phyloP scores from a whole-genome alignment of 37 sponge, comb jelly and placozoan species.

The Bolinopsis microptera region DNA sequence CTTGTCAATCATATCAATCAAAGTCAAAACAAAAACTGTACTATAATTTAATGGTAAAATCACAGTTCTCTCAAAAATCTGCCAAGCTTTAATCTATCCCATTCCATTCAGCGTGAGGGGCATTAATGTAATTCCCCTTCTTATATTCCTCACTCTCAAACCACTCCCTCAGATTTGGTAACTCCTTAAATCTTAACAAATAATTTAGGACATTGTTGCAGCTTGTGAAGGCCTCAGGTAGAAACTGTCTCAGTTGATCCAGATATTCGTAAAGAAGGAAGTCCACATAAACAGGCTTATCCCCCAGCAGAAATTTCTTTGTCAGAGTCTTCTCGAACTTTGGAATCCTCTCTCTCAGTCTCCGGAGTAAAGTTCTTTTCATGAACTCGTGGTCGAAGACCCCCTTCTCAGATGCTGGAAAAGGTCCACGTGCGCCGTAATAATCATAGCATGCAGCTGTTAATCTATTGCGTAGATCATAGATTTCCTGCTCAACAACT shows the following conservation, averaged over 20 bases:
- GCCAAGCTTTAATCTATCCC: slow-evolving; percentile 27
- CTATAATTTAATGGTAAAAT: too few species aligned
- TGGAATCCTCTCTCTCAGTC: background rate
- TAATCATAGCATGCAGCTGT: background rate
- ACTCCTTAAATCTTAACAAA: background rate
- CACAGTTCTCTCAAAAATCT: too few species aligned
- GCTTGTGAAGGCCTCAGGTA: background rate
- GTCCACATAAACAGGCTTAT: background rate
- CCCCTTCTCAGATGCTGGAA: background rate
- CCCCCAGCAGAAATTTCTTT: background rate
- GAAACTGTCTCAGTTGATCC: background rate
- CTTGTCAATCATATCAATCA: too few species aligned
- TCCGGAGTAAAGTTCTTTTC: background rate
- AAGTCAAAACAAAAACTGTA: too few species aligned
- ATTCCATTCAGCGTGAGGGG: background rate
- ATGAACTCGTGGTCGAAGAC: slow-evolving; percentile 28
- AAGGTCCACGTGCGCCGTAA: background rate
- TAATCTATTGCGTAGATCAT: background rate
- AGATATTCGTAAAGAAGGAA: slow-evolving; percentile 38
- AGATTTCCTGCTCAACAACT: slow-evolving; percentile 19
- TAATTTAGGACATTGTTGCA: background rate
- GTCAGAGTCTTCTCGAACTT: background rate
- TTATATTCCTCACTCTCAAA: background rate
- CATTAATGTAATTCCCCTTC: background rate
- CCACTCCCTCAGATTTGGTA: background rate